Conservation (phyloP, 2,888 invertebrate genomes). For the Drosophila dives region DNA sequence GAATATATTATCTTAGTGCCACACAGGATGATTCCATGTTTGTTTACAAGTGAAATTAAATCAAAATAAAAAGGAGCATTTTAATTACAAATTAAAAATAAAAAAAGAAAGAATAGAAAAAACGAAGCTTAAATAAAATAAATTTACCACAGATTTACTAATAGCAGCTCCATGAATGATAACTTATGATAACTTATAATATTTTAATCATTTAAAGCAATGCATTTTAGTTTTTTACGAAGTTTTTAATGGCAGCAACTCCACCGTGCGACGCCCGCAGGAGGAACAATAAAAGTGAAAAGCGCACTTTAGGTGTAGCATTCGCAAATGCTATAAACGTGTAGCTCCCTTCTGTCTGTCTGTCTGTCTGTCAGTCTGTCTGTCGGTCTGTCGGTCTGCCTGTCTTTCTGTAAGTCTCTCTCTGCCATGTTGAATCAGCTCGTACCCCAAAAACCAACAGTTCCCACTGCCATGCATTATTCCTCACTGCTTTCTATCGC, state of each 20-base stretch:
- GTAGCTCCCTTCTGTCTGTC: constrained; percentile 36
- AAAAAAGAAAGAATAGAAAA: background rate
- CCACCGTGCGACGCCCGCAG: constrained; percentile 21
- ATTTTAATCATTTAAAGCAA: background rate
- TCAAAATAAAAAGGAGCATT: background rate
- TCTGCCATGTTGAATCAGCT: background rate
- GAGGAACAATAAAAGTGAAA: constrained; percentile 73
- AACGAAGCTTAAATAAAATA: background rate
- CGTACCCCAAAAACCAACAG: background rate
- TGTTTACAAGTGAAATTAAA: background rate
- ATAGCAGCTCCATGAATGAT: background rate
- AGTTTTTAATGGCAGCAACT: background rate
- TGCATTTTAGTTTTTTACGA: background rate
- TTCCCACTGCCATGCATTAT: background rate
- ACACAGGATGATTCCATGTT: background rate
- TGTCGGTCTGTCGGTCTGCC: background rate
- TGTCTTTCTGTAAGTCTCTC: background rate
- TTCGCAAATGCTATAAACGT: constrained; percentile 78
- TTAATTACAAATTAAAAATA: background rate
- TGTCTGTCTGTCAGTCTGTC: constrained; percentile 5
- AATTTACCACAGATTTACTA: background rate
- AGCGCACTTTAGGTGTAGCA: constrained; percentile 70
- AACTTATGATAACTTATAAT: background rate
- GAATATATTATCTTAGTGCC: background rate
- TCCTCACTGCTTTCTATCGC: constrained; percentile 13